Conservation (phyloP, 2,888 invertebrate species). For the Caenorhabditis wallacei region DNA sequence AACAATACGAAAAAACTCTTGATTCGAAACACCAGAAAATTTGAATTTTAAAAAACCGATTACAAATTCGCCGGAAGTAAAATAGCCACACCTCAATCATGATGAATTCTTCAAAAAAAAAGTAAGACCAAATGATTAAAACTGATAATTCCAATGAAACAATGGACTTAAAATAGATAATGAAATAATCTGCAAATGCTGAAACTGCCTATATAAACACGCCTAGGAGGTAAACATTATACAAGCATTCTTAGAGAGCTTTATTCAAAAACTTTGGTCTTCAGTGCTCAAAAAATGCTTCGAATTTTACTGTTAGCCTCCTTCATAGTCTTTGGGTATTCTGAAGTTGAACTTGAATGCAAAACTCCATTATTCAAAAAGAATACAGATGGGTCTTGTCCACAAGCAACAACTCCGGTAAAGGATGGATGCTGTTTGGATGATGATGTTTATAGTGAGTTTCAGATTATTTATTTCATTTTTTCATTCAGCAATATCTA, state of each 20-base stretch:
- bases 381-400: not conserved
- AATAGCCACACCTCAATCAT: no score
- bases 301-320: no score
- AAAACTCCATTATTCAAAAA: not conserved
- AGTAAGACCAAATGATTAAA: not conserved
- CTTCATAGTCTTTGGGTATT: not conserved
- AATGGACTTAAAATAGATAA: not conserved
- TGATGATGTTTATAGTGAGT: conserved; percentile 7
- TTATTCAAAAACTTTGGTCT: no score
- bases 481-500: no score
- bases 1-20: no score
- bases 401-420: not conserved
- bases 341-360: conserved; percentile 7
- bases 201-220: not conserved
- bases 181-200: not conserved
- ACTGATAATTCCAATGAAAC: not conserved
- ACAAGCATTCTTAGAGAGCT: no score
- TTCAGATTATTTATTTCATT: not conserved
- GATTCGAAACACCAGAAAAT: no score
- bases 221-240: not conserved
- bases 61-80: no score
- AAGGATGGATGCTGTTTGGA: conserved; percentile 12
- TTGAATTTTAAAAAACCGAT: no score
- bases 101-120: not conserved
- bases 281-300: not conserved